Evolutionary conservation across 1,140 invertebrate genomes (phyloP), one percentile per base, ranked within the genome.

Genomic region (Brachionus rotundiformis): DNA sequence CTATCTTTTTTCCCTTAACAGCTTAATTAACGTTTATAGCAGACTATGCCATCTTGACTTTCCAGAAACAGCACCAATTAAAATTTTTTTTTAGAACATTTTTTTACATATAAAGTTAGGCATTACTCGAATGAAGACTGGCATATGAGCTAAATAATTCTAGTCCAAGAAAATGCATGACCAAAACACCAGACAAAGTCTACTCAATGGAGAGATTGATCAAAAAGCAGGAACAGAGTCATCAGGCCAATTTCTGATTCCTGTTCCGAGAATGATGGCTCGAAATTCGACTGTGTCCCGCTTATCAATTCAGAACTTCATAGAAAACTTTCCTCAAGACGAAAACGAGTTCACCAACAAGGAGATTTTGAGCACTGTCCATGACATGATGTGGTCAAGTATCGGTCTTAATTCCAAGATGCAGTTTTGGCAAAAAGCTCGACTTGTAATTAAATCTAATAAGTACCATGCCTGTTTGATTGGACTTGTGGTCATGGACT

Each of bases 391-490:
- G 16, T 25, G 29, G 19, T 73, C 68, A n/a, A 44, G 36, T 8
- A 73, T 73, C 13, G 68, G 68, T 25, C 1, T 73, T 13, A 25
- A 73, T 27, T 41, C 33, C 16, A 73, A 73, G 41, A 73, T 73
- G 68, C 19, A 8, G 10, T 73, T 23, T 44, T 5, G 11, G 6
- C 36, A 73, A 44, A 73, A 73, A 44, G 13, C 25, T 11, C 33
- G 68, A 0, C 19, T 44, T 3, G 25, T 73, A 8, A 73, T 73
- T 3, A 16, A 44, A 44, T 73, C 68, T 13, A 19, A 47, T 23
- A 73, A 73, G 19, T 79, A 59, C 27, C 76, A 79, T 63, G 31
- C 54, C 5, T 31, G 19, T 25, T 19, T 79, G 8, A 79, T 79
- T 41, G 76, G 6, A 31, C 25, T 79, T 5, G 76, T 79, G 10